Conservation (phyloP, 2,113 vertebrate species). For the Diadophis punctatus region DNA sequence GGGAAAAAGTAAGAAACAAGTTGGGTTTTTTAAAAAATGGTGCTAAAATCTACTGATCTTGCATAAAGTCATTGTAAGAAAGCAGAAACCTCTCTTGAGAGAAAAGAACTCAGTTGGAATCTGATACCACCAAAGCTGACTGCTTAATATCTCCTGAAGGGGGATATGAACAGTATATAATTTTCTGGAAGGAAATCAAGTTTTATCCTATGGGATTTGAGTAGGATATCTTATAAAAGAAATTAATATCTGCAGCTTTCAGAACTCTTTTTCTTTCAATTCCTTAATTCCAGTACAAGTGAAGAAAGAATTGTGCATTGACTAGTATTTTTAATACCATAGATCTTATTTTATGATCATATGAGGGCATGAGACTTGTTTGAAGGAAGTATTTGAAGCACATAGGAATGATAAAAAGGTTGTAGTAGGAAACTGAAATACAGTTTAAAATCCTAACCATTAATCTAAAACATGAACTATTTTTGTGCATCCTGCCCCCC, state of each 20-base stretch:
- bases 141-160: conserved; percentile 51
- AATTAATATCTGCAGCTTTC: background rate
- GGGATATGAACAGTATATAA: conserved; percentile 48
- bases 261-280: background rate
- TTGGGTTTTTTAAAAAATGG: background rate
- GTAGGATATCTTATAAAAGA: background rate
- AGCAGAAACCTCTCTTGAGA: conserved; percentile 50
- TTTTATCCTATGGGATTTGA: conserved; percentile 6
- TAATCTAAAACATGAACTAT: conserved; percentile 20
- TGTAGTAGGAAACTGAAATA: background rate
- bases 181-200: conserved; percentile 37
- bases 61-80: conserved; percentile 30
- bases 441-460: background rate
- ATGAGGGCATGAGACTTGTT: background rate
- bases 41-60: conserved; percentile 53
- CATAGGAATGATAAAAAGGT: background rate
- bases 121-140: conserved; percentile 49
- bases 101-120: conserved; percentile 13
- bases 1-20: background rate
- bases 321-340: background rate
- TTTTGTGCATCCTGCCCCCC: conserved; percentile 1
- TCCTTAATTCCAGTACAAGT: background rate
- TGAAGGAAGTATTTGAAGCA: background rate
- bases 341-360: background rate
- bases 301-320: background rate